These are phyloP conservation scores for Urechis unicinctus DNA, from an alignment of 2,888 invertebrate genomes.

Conservation along the genomic window DNA sequence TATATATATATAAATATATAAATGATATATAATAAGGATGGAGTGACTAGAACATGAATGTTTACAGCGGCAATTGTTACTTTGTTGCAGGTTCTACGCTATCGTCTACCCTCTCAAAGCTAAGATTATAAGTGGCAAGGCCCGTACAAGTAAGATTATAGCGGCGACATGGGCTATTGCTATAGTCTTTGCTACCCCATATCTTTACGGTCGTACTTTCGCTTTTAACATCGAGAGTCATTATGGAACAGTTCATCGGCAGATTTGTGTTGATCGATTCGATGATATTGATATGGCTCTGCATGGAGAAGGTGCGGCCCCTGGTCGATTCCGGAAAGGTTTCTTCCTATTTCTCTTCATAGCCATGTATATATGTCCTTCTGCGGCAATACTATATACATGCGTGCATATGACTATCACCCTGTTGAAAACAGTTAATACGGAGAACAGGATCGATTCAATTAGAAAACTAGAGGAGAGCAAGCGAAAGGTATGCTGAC, in stretches of 20 bases:
- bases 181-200: slow-evolving; percentile 34
- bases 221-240: slow-evolving; percentile 40
- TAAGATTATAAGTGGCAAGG: slow-evolving; percentile 43
- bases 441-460: not conserved
- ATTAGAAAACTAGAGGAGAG: slow-evolving; percentile 32
- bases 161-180: slow-evolving; percentile 50
- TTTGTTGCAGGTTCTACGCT: slow-evolving; percentile 52
- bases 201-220: slow-evolving; percentile 28
- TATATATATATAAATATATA: too few relatives aligned
- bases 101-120: slow-evolving; percentile 52
- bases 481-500: slow-evolving; percentile 37
- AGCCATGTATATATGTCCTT: slow-evolving; percentile 48
- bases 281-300: slow-evolving; percentile 38
- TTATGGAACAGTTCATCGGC: slow-evolving; percentile 45
- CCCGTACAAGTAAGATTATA: slow-evolving; percentile 47
- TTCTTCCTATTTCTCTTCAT: slow-evolving; percentile 51
- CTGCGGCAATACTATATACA: slow-evolving; percentile 44
- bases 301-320: slow-evolving; percentile 7
- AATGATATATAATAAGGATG: too few relatives aligned
- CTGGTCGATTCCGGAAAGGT: slow-evolving; percentile 31
- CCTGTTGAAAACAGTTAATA: slow-evolving; percentile 30
- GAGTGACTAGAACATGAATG: too few relatives aligned
- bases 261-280: slow-evolving; percentile 49
- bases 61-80: too few relatives aligned
- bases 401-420: slow-evolving; percentile 33